Percentiles rank a stretch among this genome's conserved stretches.
phyloP scores from a whole-genome alignment of 2,113 vertebrate species.

The Upupa epops region DNA sequence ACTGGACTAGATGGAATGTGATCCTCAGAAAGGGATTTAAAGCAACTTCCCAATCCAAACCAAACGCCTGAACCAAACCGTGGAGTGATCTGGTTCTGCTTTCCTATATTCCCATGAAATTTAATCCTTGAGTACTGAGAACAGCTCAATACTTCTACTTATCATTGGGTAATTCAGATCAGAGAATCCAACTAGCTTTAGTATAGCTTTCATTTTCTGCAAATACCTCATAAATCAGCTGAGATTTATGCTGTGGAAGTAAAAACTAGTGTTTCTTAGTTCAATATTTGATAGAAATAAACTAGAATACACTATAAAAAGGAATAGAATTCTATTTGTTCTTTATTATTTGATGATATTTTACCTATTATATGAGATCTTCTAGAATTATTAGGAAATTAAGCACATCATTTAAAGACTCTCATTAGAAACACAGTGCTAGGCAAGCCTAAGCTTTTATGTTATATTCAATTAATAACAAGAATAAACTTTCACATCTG shows the following conservation, averaged over 20 bases:
- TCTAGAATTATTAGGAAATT: not conserved
- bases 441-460: not conserved
- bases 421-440: not conserved
- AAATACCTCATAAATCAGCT: not conserved
- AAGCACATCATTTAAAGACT: not conserved
- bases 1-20: not conserved
- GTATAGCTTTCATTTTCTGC: not conserved
- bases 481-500: not conserved
- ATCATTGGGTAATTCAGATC: not conserved
- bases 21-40: not conserved
- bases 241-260: not conserved
- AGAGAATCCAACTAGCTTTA: not conserved
- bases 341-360: not conserved
- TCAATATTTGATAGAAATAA: not conserved
- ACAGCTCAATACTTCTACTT: not conserved
- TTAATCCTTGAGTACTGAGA: not conserved
- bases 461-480: not conserved
- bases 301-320: too few relatives aligned
- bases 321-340: too few relatives aligned
- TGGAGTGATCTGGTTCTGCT: too few relatives aligned
- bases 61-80: not conserved
- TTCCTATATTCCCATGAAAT: not conserved
- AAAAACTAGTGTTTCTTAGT: not conserved
- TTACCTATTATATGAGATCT: not conserved
- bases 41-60: not conserved